Base-by-base conservation (phyloP, 2,888 invertebrate species). In the Vanessa cardui region DNA sequence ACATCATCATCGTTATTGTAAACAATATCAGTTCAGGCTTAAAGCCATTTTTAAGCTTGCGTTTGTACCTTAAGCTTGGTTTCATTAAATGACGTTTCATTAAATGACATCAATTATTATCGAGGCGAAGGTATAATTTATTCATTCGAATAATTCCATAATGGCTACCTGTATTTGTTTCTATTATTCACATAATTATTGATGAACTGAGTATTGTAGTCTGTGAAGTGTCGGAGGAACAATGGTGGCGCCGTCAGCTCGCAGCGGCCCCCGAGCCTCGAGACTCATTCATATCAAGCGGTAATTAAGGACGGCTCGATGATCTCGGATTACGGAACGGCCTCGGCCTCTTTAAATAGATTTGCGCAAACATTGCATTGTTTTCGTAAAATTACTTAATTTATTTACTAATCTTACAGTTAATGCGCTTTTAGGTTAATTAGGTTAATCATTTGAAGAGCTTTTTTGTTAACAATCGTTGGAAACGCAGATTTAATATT, bases 381-480 rank as follows among this genome's bases (percentile, higher is more conserved):
- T 61, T 61, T 66, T 46, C 33, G 45, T 56, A 45, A 66, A 66
- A 66, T 66, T 61, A 61, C 54, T 61, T 21, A 59, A 66, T 61
- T 66, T 66, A 66, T 61, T 56, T 47, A 54, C 46, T 18, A 33
- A 12, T 2, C 33, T 33, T 18, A 18, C 39, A 12, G 39, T 54
- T 16, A 31, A 54, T 31, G 26, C 8, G 16, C 2, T 54, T 31
- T 54, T 16, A 2, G 16, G 16, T 54, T 39, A 39, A 39, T 39
- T 12, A 39, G 12, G 39, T 39, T 39, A 0, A 39, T 12, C 39
- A 12, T 39, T 12, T 39, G 39, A 4, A 39, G 9, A 3, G 39
- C 12, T 39, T 39, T 39, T 2, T 39, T 39, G 12, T 12, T 12
- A 12, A 12, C 4, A 0, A 12, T 39, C 12, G 12, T 12, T 12